Conservation (phyloP, 2,888 invertebrate species). For the Choreutis nemorana region DNA sequence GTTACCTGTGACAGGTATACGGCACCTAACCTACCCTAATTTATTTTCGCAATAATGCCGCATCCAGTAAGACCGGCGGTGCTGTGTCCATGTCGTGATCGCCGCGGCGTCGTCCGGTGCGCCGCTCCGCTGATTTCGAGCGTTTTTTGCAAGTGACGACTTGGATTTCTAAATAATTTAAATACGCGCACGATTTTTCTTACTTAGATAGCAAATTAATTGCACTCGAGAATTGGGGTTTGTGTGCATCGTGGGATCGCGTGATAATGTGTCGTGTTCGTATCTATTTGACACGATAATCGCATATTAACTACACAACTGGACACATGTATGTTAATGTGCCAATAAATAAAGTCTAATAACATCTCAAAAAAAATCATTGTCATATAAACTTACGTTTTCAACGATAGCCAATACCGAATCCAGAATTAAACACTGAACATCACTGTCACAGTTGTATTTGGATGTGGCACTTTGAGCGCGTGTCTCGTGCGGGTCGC, state of each 20-base stretch:
- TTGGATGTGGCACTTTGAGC: conserved; percentile 16
- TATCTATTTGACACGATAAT: no score
- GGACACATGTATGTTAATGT: no score
- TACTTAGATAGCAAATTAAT: conserved; percentile 37
- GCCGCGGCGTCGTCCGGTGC: conserved; percentile 21
- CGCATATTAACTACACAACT: no score
- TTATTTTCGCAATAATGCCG: conserved; percentile 4
- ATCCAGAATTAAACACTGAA: conserved; percentile 57
- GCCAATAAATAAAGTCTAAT: not conserved
- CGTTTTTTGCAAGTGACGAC: conserved; percentile 56
- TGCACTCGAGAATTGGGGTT: conserved; percentile 43
- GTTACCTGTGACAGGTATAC: no score
- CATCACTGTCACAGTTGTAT: conserved; percentile 53
- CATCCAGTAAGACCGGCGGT: conserved; percentile 4
- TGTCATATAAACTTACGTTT: conserved; percentile 42
- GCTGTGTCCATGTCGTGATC: conserved; percentile 8
- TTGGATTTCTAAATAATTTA: conserved; percentile 64
- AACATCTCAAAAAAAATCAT: conserved; percentile 9
- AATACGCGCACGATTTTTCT: conserved; percentile 56
- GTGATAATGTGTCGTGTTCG: conserved; percentile 19
- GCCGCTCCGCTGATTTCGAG: conserved; percentile 54
- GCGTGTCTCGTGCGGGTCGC: conserved; percentile 18
- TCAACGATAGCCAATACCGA: conserved; percentile 39
- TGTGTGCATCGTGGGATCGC: conserved; percentile 27
- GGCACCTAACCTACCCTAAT: no score